These are phyloP conservation scores for Parazoanthus darwini DNA, from an alignment of 92 coral and sea anemone species.

Conservation along the genomic window DNA sequence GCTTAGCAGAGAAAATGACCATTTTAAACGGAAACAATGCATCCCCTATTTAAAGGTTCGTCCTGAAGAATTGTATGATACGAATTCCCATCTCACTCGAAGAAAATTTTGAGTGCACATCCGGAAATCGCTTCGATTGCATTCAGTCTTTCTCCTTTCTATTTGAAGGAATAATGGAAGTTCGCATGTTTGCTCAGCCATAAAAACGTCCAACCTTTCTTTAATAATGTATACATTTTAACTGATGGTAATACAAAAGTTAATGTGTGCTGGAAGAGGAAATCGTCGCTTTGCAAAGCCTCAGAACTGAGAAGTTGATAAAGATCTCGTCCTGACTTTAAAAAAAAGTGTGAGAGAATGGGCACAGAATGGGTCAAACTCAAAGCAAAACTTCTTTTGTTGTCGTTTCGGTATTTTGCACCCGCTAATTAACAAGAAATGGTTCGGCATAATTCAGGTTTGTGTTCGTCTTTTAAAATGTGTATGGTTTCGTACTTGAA, in stretches of 20 bases:
- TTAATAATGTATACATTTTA: constrained; percentile 1
- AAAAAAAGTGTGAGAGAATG: neutral
- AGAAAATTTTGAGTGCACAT: constrained; percentile 1
- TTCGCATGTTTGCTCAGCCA: constrained; percentile 16
- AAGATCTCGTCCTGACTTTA: constrained; percentile 9
- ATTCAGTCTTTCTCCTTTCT: neutral
- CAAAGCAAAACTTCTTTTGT: constrained; percentile 17
- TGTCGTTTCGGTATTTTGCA: neutral
- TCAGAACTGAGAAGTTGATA: constrained; percentile 18
- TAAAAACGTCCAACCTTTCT: neutral
- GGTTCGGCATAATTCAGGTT: constrained; percentile 4
- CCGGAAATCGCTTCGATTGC: constrained; percentile 41
- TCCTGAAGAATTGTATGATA: neutral
- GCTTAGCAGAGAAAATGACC: too few relatives aligned
- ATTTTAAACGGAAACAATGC: too few relatives aligned
- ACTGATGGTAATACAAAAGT: neutral
- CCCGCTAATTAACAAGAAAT: constrained; percentile 30
- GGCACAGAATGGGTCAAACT: neutral
- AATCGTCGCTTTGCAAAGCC: constrained; percentile 26
- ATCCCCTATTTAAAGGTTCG: constrained; percentile 83
- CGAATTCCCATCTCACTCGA: neutral
- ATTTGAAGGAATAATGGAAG: constrained; percentile 1
- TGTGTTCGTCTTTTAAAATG: neutral
- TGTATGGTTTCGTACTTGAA: neutral
- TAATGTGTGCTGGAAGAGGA: neutral